These are phyloP conservation scores for Dasyurus viverrinus DNA, from an alignment of 2,113 vertebrate species.

Conservation along the genomic window DNA sequence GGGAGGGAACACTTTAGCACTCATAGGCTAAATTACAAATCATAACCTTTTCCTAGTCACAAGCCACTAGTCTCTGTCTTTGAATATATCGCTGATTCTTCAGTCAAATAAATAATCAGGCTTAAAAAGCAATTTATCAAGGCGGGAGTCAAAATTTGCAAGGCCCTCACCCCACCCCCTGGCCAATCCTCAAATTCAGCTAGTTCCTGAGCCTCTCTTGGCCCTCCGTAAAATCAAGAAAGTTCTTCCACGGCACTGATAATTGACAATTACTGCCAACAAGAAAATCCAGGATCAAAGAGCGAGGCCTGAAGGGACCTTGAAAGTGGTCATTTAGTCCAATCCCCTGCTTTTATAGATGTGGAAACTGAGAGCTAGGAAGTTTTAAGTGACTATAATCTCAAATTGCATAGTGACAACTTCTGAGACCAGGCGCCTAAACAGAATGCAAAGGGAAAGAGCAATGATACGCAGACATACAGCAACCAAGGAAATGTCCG, in stretches of 20 bases:
- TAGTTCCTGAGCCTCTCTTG: constrained; percentile 47
- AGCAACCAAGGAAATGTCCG: constrained; percentile 33
- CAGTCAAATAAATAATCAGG: constrained; percentile 49
- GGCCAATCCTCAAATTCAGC: constrained; percentile 43
- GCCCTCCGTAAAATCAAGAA: constrained; percentile 49
- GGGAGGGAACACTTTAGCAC: background rate
- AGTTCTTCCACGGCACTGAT: background rate
- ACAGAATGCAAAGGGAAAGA: constrained; percentile 55
- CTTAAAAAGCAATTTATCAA: constrained; percentile 45
- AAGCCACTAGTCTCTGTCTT: constrained; percentile 2
- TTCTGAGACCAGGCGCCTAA: constrained; percentile 57
- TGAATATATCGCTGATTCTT: constrained; percentile 34
- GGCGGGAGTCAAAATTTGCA: constrained; percentile 4
- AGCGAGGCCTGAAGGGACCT: background rate
- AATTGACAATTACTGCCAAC: constrained; percentile 32
- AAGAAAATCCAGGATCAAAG: constrained; percentile 58
- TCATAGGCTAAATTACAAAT: constrained; percentile 29
- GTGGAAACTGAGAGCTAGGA: background rate
- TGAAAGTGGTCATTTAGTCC: background rate
- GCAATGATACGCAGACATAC: constrained; percentile 53
- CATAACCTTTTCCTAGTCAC: constrained; percentile 21
- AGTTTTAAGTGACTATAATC: background rate
- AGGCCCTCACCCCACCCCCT: constrained; percentile 41
- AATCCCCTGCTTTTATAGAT: background rate
- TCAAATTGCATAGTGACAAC: background rate